phyloP scores from a whole-genome alignment of 2,113 vertebrate genomes.

The Struthidea cinerea region DNA sequence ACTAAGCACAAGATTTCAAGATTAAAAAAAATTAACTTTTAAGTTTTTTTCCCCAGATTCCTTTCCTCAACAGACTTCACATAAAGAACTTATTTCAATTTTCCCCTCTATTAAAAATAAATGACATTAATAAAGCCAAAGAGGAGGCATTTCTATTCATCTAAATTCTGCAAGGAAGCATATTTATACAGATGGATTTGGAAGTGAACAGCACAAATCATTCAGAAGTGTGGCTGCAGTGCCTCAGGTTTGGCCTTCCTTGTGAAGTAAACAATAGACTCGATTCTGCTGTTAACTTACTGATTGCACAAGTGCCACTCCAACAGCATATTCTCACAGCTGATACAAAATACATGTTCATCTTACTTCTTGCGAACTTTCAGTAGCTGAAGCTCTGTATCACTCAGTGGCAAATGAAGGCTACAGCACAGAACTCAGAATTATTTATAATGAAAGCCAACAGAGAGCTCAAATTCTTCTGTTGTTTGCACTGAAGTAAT shows the following conservation, averaged over 20 bases:
- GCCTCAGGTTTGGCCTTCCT: background rate
- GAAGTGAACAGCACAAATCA: background rate
- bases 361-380: background rate
- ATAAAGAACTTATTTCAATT: conserved; percentile 59
- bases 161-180: conserved; percentile 13
- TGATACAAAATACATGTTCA: background rate
- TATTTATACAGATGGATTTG: conserved; percentile 28
- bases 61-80: conserved; percentile 51
- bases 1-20: conserved; percentile 62
- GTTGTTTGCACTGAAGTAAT: background rate
- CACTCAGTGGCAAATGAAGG: background rate
- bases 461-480: background rate
- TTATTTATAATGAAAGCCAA: background rate
- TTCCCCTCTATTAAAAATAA: conserved; percentile 61
- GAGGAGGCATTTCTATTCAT: conserved; percentile 46
- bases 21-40: conserved; percentile 55
- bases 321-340: background rate
- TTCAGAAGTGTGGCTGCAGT: background rate
- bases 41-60: conserved; percentile 61
- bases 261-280: background rate
- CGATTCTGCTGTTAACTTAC: background rate
- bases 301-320: background rate
- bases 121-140: conserved; percentile 58
- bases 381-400: background rate
- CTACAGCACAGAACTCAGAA: background rate